Base-by-base conservation (phyloP, 2,113 vertebrate genomes). In the Paracanthobrama guichenoti region DNA sequence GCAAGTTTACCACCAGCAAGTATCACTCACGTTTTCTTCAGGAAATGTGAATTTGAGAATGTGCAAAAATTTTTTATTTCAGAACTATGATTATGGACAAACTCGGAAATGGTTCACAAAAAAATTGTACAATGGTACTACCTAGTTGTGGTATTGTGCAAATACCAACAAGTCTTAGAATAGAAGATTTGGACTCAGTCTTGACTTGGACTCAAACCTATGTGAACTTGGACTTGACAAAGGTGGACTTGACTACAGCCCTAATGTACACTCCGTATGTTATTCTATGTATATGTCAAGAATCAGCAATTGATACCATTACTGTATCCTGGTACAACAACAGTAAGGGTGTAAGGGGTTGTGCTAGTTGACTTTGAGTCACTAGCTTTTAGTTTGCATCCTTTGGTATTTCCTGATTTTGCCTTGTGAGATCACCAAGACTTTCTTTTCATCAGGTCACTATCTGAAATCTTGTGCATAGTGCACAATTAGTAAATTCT, bases 401-500 rank as follows among this genome's bases (percentile, higher is more conserved):
- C 2, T 42, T 71, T 71, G 20, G 18, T 5, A 42, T 42, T 71
- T 71, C 39, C 67, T 31, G 73, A 46, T 55, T 79, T 13, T 62
- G 1, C 60, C 22, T 62, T 44, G 57, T 20, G 18, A 22, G 73
- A 11, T 78, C 31, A 5, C 20, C 16, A 39, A 28, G 14, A 46
- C 57, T 50, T 66, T 20, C 7, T 20, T 44, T 66, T 82, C 66
- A 82, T 82, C 80, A 57, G 66, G 80, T 82, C 80, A 57, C 2
- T 82, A 3, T 72, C 14, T 8, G 20, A 55, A 31, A 48, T 39
- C 79, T 69, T 67, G 64, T 35, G 62, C 62, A 72, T 42, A 35
- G 48, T 82, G 48, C 66, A 71, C 80, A 82, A 42, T 72, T 64
- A 85, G 84, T 79, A 74, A 74, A 85, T 85, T 74, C 78, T 81